Evolutionary conservation across 2,888 invertebrate species (phyloP).

Genomic region (Cryptophagus acutangulus): DNA sequence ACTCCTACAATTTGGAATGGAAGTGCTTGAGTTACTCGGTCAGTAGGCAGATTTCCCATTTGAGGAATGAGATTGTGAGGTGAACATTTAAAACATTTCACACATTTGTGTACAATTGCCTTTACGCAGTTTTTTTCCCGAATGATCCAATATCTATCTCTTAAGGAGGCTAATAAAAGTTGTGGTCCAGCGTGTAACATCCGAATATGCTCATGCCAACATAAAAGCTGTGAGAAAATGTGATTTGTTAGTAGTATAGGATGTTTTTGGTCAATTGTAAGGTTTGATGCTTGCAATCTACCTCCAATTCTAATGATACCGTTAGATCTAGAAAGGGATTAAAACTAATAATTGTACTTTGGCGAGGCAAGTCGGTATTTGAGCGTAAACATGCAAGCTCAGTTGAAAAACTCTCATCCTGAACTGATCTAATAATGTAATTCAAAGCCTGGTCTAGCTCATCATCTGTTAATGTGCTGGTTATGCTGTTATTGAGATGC

Average conservation of each 20-base stretch:
- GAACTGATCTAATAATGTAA: no score
- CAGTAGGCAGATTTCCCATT: slow-evolving; percentile 13
- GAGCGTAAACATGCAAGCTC: no score
- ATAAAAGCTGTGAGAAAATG: neutral
- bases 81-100: slow-evolving; percentile 7
- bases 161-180: neutral
- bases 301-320: slow-evolving; percentile 11
- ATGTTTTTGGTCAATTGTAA: slow-evolving; percentile 1
- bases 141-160: slow-evolving; percentile 9
- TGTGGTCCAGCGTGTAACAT: slow-evolving; percentile 8
- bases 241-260: slow-evolving; percentile 9
- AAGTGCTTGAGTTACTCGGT: neutral
- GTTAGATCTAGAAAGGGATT: slow-evolving; percentile 10
- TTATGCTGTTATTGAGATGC: no score
- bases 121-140: neutral
- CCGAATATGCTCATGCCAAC: slow-evolving; percentile 1
- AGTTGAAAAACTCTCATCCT: no score
- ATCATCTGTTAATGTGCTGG: no score
- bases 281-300: neutral
- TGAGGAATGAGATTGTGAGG: neutral
- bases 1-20: neutral
- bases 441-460: no score
- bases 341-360: slow-evolving; percentile 1
- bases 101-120: slow-evolving; percentile 6
- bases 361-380: no score